A percentile compares a stretch with the other conserved stretches of the same genome.
Conservation (phyloP, 2,888 invertebrate species). For the Caenorhabditis sp. region DNA sequence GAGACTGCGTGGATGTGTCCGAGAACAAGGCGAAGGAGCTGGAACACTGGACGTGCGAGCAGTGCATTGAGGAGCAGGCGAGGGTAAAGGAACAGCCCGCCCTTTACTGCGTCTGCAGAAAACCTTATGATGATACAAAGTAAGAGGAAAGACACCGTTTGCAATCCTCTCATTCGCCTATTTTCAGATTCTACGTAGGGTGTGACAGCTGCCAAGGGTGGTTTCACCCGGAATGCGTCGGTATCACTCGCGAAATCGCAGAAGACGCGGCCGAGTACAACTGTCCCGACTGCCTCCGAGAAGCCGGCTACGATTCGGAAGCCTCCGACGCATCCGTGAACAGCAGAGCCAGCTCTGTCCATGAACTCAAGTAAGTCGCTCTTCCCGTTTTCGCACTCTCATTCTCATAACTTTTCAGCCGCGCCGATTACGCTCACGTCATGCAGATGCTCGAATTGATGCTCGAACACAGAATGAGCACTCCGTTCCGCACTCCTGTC, state of each 20-base stretch:
- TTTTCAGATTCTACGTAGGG: constrained; percentile 93
- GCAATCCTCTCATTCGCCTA: too few species aligned
- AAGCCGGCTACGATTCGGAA: constrained; percentile 49
- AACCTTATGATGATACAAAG: constrained; percentile 97
- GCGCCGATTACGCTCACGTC: constrained; percentile 59
- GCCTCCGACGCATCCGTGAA: constrained; percentile 25
- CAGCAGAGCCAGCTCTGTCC: constrained; percentile 21
- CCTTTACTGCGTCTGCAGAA: constrained; percentile 94
- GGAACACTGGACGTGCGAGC: constrained; percentile 86
- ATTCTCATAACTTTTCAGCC: constrained; percentile 33
- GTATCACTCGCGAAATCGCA: constrained; percentile 81
- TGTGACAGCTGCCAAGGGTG: constrained; percentile 99
- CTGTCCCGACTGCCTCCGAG: constrained; percentile 89
- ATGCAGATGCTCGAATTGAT: constrained; percentile 61
- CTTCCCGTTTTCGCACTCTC: constrained; percentile 1
- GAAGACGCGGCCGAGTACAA: constrained; percentile 95
- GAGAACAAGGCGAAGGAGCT: constrained; percentile 89
- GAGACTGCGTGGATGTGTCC: constrained; percentile 93
- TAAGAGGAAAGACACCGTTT: constrained; percentile 80
- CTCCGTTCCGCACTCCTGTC: constrained; percentile 98
- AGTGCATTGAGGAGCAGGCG: constrained; percentile 81
- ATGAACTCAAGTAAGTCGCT: constrained; percentile 11
- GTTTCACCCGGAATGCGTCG: constrained; percentile 98
- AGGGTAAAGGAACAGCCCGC: constrained; percentile 83
- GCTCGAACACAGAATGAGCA: constrained; percentile 84